A percentile compares a stretch with the other conserved stretches of the same genome.
Evolutionary conservation across 1,140 invertebrate genomes (phyloP).

Genomic region (Drosophila pruinosa): DNA sequence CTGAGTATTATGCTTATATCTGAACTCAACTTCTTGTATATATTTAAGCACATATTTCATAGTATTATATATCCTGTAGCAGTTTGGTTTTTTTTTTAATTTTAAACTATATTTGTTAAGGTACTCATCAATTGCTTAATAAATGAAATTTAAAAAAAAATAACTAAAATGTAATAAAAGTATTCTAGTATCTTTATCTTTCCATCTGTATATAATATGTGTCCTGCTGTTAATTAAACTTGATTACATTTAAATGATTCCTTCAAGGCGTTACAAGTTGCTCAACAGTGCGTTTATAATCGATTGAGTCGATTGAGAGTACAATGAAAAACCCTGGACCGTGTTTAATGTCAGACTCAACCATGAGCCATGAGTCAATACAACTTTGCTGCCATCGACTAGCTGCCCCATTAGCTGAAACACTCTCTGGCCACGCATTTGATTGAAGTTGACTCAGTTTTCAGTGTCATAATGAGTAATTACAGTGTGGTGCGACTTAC

Average conservation of each 20-base stretch:
- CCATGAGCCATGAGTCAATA: conserved; percentile 6
- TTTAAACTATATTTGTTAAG: no score
- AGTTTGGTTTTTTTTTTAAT: no score
- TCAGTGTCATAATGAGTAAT: conserved; percentile 30
- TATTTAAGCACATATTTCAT: no score
- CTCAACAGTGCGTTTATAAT: neutral
- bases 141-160: no score
- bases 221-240: neutral
- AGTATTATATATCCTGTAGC: no score
- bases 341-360: conserved; percentile 1
- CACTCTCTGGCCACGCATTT: neutral
- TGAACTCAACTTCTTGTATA: no score
- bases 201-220: neutral
- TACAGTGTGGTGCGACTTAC: neutral
- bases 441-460: conserved; percentile 25
- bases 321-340: neutral
- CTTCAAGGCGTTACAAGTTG: neutral
- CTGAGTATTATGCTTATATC: no score
- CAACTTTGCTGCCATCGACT: no score
- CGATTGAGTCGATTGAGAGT: neutral
- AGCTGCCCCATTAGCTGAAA: neutral
- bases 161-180: no score
- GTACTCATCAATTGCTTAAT: no score
- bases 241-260: neutral
- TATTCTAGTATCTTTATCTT: no score